Evolutionary conservation across 92 coral and sea anemone species (phyloP), one percentile per base, ranked within the genome.

Genomic region (Porites lobata): DNA sequence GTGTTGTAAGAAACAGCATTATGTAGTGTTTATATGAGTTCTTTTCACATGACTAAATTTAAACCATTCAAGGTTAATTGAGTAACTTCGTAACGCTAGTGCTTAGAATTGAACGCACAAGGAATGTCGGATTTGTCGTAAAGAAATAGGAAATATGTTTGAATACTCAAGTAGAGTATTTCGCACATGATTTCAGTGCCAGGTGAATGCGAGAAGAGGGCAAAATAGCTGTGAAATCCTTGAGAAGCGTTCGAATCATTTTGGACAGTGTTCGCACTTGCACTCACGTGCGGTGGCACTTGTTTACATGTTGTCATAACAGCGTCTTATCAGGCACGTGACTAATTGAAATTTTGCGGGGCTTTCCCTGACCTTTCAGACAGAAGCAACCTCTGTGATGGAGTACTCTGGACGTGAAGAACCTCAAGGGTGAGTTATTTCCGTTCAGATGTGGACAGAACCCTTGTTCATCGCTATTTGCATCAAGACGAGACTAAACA

Each of bases 301-400:
- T 54, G 78, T 75, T 54, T 75, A 52, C 47, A 70, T 70, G 64
- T 75, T 75, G 22, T 73, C n/a, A 74, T 72, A 8, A 15, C 77
- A 72, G 7, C n/a, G 20, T 22, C 81, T 53, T 92, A 76, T 88
- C 51, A 19, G 51, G 38, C 90, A 90, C 81, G 88, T 92, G 90
- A 84, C 90, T 92, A 77, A 92, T 61, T 62, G 19, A 2, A 62
- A 13, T 20, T 84, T 62, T 84, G 80, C 80, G 84, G 95, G 95
- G 91, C 86, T 92, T 92, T 89, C 95, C 95, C 93, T 87, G 84
- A 64, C 57, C 20, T 84, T 84, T 68, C 93, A 92, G 95, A 90
- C 89, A 79, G 82, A 85, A 71, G 82, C 81, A 91, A 78, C 79
- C 59, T 72, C 57, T 75, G 75, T 77, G 61, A 92, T 92, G 95